phyloP scores from a whole-genome alignment of 2,113 vertebrate species.

The Danionella cerebrum region DNA sequence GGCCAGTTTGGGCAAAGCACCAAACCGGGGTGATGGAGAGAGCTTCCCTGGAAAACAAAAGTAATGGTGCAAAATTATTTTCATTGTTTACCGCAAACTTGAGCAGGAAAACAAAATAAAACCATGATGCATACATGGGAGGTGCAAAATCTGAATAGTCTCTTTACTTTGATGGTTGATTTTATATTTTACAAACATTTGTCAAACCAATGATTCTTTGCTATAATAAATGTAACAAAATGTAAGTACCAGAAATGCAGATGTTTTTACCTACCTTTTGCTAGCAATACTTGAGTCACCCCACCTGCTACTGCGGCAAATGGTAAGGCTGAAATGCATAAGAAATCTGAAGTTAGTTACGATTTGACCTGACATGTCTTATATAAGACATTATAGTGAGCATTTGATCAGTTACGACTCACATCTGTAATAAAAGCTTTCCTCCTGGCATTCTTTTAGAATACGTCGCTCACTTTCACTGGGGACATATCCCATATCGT shows the following conservation, averaged over 20 bases:
- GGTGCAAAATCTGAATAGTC: no score
- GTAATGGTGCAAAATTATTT: not conserved
- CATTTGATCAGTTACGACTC: slow-evolving; percentile 44
- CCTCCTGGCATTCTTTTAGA: slow-evolving; percentile 76
- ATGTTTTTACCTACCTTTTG: slow-evolving; percentile 69
- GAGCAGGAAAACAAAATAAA: no score
- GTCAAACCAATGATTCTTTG: not conserved
- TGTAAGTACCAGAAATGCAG: not conserved
- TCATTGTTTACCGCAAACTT: no score
- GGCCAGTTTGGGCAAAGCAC: slow-evolving; percentile 75
- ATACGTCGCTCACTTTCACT: slow-evolving; percentile 80
- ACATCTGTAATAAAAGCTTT: slow-evolving; percentile 88
- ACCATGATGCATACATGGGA: no score
- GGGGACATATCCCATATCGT: slow-evolving; percentile 64
- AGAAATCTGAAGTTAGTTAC: no score
- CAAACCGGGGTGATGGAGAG: slow-evolving; percentile 70
- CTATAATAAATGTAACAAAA: not conserved
- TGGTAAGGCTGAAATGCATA: slow-evolving; percentile 71
- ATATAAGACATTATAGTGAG: no score
- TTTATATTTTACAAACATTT: no score
- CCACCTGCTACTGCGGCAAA: slow-evolving; percentile 74
- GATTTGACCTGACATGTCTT: no score
- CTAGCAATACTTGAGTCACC: slow-evolving; percentile 73
- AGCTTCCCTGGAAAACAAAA: slow-evolving; percentile 66
- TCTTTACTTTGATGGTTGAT: no score